A percentile compares a stretch with the other conserved stretches of the same genome.
Evolutionary conservation across 2,113 vertebrate genomes (phyloP).

Genomic region (Noturus placidus): DNA sequence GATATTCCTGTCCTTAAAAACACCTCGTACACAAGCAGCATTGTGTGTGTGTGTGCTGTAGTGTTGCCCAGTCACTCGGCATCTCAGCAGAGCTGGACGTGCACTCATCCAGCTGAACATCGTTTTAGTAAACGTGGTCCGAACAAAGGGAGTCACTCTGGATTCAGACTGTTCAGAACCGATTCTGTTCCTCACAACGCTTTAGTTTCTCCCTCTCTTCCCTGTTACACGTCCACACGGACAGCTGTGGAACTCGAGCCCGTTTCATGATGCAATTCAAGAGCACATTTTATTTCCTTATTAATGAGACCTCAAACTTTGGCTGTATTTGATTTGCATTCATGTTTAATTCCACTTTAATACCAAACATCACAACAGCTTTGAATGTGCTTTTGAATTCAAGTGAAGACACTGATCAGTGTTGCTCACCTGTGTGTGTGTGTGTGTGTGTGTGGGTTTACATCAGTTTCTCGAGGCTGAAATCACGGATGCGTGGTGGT

Average conservation of each 20-base stretch:
- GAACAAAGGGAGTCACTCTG: slow-evolving; percentile 23
- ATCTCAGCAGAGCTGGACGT: background rate
- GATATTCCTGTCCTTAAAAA: background rate
- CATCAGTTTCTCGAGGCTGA: slow-evolving; percentile 13
- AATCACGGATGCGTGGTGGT: slow-evolving; percentile 1
- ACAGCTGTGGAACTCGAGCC: slow-evolving; percentile 25
- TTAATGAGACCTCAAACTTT: background rate
- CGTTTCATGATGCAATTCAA: slow-evolving; percentile 51
- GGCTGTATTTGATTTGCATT: background rate
- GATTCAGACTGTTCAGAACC: slow-evolving; percentile 3
- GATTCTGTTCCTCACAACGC: slow-evolving; percentile 2
- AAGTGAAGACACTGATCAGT: slow-evolving; percentile 9
- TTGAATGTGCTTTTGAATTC: slow-evolving; percentile 49
- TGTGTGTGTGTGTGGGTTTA: slow-evolving; percentile 3
- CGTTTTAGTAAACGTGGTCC: background rate
- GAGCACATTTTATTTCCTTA: slow-evolving; percentile 32
- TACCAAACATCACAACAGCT: background rate
- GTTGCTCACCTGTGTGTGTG: background rate
- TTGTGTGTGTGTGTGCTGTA: background rate
- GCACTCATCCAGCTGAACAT: background rate
- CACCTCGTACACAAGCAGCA: background rate
- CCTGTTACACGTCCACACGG: slow-evolving; percentile 17
- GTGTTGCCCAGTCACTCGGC: background rate
- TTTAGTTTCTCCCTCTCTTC: slow-evolving; percentile 24
- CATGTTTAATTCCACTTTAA: background rate